Conservation (phyloP, 1,140 invertebrate genomes). For the Cydia strobilella region DNA sequence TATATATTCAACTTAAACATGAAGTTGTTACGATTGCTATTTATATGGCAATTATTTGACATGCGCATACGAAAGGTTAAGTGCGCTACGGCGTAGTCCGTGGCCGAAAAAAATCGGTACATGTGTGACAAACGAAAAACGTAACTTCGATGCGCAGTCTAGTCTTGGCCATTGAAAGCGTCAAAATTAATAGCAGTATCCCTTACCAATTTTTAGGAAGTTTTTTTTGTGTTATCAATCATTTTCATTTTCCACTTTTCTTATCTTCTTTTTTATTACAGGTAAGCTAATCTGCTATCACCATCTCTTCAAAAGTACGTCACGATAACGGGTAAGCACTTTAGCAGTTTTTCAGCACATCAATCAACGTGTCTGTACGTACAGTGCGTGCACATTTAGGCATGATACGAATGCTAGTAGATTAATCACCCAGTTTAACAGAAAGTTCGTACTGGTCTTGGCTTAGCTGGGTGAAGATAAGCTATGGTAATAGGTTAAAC, state of each 20-base stretch:
- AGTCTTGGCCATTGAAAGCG: too few species aligned
- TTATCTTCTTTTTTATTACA: background rate
- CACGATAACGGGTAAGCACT: background rate
- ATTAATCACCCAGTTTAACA: slow-evolving; percentile 28
- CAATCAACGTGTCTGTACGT: background rate
- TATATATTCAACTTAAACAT: too few species aligned
- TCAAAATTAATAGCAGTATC: too few species aligned
- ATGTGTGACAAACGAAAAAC: too few species aligned
- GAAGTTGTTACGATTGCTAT: too few species aligned
- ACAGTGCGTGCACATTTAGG: slow-evolving; percentile 29
- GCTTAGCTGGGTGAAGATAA: slow-evolving; percentile 34
- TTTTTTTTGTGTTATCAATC: too few species aligned
- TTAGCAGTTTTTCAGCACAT: slow-evolving; percentile 6
- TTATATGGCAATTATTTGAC: too few species aligned
- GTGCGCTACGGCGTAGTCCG: too few species aligned
- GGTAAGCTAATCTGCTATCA: background rate
- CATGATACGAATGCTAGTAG: slow-evolving; percentile 23
- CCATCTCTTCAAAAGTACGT: background rate
- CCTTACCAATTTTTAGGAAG: too few species aligned
- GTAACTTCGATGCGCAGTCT: too few species aligned
- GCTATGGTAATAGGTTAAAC: slow-evolving; percentile 49
- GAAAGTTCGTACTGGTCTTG: slow-evolving; percentile 11
- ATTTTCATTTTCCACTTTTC: background rate
- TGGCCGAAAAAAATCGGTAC: too few species aligned
- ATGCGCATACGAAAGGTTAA: too few species aligned